These are phyloP conservation scores for Eulemur rufifrons DNA, from an alignment of 2,113 vertebrate species.

Conservation along the genomic window DNA sequence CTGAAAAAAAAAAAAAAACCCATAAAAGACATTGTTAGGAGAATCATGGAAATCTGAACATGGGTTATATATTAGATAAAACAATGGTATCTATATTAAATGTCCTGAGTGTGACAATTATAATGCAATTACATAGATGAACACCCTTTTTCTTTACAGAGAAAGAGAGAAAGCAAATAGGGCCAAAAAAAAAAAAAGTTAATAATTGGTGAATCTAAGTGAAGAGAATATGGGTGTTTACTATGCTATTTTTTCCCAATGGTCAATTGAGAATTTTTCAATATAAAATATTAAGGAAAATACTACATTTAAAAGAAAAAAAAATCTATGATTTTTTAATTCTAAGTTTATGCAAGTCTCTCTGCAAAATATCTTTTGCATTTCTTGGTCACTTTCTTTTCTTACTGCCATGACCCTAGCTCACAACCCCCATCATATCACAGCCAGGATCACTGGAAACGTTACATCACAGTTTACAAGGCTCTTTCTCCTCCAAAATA, in stretches of 20 bases:
- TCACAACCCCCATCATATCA: not conserved
- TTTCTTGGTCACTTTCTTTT: not conserved
- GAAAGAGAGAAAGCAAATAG: constrained; percentile 17
- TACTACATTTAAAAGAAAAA: not conserved
- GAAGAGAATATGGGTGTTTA: not conserved
- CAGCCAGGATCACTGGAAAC: not conserved
- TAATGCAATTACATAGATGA: not conserved
- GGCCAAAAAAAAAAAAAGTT: constrained; percentile 6
- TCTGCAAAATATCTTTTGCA: not conserved
- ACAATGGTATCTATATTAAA: constrained; percentile 7
- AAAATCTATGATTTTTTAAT: not conserved
- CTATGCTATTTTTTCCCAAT: not conserved
- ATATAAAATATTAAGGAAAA: constrained; percentile 10
- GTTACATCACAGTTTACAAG: not conserved
- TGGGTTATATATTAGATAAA: not conserved
- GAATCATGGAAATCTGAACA: not conserved
- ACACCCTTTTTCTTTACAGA: not conserved
- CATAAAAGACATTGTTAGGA: not conserved
- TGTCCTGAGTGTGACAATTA: not conserved
- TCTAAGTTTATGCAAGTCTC: not conserved
- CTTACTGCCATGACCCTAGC: not conserved
- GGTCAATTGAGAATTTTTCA: constrained; percentile 12
- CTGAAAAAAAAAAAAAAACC: not conserved
- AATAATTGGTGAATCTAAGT: not conserved
- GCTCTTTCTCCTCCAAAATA: not conserved